Base-by-base conservation (phyloP, 2,888 invertebrate genomes). In the Helleia helle region DNA sequence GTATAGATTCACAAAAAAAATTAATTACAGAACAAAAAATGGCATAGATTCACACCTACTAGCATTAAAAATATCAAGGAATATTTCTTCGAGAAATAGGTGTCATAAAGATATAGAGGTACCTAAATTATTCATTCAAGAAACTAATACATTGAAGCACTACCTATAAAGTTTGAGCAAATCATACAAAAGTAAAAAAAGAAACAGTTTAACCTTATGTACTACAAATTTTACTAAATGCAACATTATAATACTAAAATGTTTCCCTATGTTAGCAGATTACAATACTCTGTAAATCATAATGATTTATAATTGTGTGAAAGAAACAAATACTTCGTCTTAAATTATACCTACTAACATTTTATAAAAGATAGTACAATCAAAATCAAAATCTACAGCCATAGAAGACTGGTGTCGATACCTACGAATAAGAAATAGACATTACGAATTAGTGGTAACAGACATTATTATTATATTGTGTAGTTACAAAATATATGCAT, bases 151-250 rank as follows among this genome's bases (percentile, higher is more conserved):
- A 7, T 9, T 17, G 2, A n/a, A 22, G 22, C 8, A n/a, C n/a
- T n/a, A n/a, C n/a, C n/a, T n/a, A n/a, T n/a, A n/a, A n/a, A n/a
- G n/a, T 8, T 34, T 34, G 34, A 34, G 34, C 34, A 34, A 34
- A 17, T 34, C 11, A 34, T 34, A 34, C 18, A 18, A 34, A 34
- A 34, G 18, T 30, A 5, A 34, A 18, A 34, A 9, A 11, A 34
- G 5, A 22, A 22, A 34, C 8, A 7, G 6, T 22, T 12, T 22
- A 34, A 18, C 12, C 22, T 17, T 34, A 34, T 7, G 18, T n/a
- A n/a, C 34, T 22, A 34, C 6, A 12, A 34, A 34, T 22, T 38
- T 38, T 22, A 38, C 22, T 38, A 28, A 38, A 28, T 38, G 22
- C 38, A 38, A 38, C 28, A 38, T 22, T 22, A 9, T 38, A 38